These are phyloP conservation scores for Heptranchias perlo DNA, from an alignment of 2,113 vertebrate species.

Conservation along the genomic window DNA sequence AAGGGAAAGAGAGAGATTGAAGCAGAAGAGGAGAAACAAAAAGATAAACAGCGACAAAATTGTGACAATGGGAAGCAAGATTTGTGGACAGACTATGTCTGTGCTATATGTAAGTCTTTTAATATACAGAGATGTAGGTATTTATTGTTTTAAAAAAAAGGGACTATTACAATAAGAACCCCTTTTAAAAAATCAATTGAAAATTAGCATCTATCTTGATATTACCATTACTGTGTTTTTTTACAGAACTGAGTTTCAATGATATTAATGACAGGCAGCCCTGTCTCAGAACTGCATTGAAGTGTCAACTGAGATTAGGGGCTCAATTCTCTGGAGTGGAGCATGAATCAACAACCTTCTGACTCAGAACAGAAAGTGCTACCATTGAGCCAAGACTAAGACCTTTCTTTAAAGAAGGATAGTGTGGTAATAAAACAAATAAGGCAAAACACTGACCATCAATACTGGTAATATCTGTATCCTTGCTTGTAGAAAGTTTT, in stretches of 20 bases:
- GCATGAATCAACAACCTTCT: not conserved
- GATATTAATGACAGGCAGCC: too few species aligned
- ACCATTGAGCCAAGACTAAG: not conserved
- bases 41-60: not conserved
- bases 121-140: too few species aligned
- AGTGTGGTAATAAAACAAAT: not conserved
- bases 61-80: not conserved
- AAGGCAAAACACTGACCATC: conserved; percentile 54
- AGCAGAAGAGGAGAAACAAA: not conserved
- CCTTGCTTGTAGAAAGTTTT: conserved; percentile 73
- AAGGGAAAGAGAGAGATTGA: not conserved
- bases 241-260: too few species aligned
- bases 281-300: not conserved
- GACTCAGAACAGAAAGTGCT: not conserved
- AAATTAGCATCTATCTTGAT: not conserved
- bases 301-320: not conserved
- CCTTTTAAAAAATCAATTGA: not conserved
- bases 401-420: not conserved
- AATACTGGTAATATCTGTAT: conserved; percentile 55
- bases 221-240: too few species aligned
- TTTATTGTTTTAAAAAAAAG: not conserved
- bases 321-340: not conserved
- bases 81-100: not conserved
- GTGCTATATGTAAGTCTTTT: too few species aligned
- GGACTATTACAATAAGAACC: not conserved